Percentiles rank a stretch among this genome's conserved stretches.
These are phyloP conservation scores for Campylorhamphus procurvoides DNA, from an alignment of 2,113 vertebrate species.

Conservation along the genomic window DNA sequence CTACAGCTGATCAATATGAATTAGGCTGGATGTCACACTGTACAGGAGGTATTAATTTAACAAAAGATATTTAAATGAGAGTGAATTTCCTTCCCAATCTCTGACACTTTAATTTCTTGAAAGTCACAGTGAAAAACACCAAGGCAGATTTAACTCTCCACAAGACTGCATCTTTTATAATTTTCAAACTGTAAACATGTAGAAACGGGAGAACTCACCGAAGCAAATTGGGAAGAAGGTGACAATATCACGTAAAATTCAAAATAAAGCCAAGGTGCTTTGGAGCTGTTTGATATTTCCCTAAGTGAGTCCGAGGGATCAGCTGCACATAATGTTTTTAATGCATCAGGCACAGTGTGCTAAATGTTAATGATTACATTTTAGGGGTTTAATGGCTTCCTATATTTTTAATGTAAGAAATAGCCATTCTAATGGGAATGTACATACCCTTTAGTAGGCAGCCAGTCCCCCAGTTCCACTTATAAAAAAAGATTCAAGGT, in stretches of 20 bases:
- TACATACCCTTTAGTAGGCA: neutral
- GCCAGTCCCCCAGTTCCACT: neutral
- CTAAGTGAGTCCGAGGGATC: neutral
- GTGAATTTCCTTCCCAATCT: neutral
- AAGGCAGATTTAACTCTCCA: neutral
- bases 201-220: neutral
- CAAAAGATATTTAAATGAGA: neutral
- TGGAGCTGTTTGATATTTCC: neutral
- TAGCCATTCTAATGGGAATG: neutral
- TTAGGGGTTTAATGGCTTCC: constrained; percentile 16
- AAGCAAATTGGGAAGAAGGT: neutral
- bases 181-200: neutral
- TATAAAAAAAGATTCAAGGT: constrained; percentile 22
- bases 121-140: neutral
- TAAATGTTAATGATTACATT: constrained; percentile 15
- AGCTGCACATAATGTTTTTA: neutral
- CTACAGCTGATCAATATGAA: neutral
- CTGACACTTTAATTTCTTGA: neutral
- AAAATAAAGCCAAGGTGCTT: neutral
- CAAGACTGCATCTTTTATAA: neutral
- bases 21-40: neutral
- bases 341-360: constrained; percentile 8
- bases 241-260: neutral
- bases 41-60: neutral
- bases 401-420: constrained; percentile 42